Base-by-base conservation (phyloP, 2,888 invertebrate genomes). In the Liodrosophila aerea region DNA sequence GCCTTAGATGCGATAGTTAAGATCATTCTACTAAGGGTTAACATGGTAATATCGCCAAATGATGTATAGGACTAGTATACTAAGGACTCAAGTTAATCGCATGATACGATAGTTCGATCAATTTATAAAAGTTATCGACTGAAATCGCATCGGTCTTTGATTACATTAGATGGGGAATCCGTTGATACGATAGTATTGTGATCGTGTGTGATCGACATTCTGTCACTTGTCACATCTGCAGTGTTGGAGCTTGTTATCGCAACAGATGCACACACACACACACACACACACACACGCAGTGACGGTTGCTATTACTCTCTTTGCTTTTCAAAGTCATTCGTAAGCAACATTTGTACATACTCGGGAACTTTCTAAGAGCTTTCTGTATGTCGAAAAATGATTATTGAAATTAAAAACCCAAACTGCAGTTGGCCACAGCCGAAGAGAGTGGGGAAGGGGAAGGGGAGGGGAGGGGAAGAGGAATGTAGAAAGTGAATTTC, bases 291-390 rank as follows among this genome's bases (percentile, higher is more conserved):
- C n/a, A n/a, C n/a, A n/a, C n/a, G n/a, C n/a, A n/a, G n/a, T 18
- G 53, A 52, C 52, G 60, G 62, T 60, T 50, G 40, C 12, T 52
- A 16, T 45, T 33, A 36, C 51, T 52, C 36, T 52, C 45, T 52
- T 41, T 49, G 57, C 57, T 67, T 66, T 67, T 66, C n/a, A 66
- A 67, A 67, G 67, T 53, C 66, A 63, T 67, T 67, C 63, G 64
- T 34, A 63, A 63, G 58, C 67, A 43, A 60, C 37, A 36, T 27
- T 60, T 4, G 18, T 27, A 34, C 29, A 30, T 9, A 36, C 22
- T 39, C 4, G 15, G 15, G 12, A 50, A n/a, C 7, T 49, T 12
- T 15, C 5, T 50, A 34, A 41, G 9, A 11, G 12, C 12, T 34
- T 34, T 34, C 13, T 13, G 18, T 37, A 15, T 37, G 9, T 37